phyloP scores from a whole-genome alignment of 2,797 vertebrate genomes.

The Molossus alvarezi region DNA sequence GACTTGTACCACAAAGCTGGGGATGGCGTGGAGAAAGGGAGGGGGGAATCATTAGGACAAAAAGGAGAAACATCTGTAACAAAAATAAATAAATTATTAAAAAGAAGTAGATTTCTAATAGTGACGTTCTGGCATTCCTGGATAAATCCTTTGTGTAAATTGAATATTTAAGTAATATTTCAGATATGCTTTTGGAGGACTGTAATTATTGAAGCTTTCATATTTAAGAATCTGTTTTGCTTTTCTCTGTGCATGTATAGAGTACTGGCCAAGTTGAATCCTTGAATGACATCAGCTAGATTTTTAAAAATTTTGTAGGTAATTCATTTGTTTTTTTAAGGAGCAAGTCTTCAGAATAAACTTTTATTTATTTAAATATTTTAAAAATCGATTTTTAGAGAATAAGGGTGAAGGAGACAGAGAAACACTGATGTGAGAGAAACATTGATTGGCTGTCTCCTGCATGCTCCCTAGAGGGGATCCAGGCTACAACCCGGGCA shows the following conservation, averaged over 20 bases:
- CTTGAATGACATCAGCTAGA: background rate
- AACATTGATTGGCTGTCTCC: background rate
- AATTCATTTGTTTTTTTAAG: background rate
- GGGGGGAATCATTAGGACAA: too few relatives aligned
- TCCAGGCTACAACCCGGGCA: background rate
- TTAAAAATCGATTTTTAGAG: too few relatives aligned
- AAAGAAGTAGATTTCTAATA: background rate
- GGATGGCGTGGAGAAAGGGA: too few relatives aligned
- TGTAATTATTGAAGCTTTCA: background rate
- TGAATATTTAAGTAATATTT: conserved; percentile 51
- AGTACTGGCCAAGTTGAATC: background rate
- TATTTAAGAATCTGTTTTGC: background rate
- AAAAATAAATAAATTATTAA: too few relatives aligned
- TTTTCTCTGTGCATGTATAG: background rate
- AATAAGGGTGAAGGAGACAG: background rate
- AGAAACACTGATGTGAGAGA: background rate
- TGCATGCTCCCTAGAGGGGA: too few relatives aligned
- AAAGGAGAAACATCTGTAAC: too few relatives aligned
- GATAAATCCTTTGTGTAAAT: conserved; percentile 25
- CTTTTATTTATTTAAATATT: background rate
- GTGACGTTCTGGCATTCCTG: background rate
- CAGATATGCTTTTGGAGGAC: background rate
- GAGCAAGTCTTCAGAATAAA: conserved; percentile 51
- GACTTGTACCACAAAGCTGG: too few relatives aligned
- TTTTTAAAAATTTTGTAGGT: background rate